A percentile compares a stretch with the other conserved stretches of the same genome.
These are phyloP conservation scores for Alosa sapidissima DNA, from an alignment of 2,797 vertebrate species.

Conservation along the genomic window DNA sequence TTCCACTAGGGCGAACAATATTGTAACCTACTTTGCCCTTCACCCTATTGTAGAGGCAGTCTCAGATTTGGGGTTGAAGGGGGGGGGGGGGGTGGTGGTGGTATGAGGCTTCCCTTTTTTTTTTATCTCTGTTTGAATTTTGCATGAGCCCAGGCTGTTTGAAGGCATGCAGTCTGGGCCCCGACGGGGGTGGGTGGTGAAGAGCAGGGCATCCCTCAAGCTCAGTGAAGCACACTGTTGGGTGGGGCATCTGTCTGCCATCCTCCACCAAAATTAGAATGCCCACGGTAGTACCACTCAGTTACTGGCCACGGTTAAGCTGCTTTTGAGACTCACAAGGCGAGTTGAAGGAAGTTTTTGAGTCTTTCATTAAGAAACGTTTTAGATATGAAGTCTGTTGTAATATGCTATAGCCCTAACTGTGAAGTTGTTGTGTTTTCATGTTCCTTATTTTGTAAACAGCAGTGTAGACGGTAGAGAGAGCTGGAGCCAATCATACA, in stretches of 20 bases:
- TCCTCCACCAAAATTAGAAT: not conserved
- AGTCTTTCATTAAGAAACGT: not conserved
- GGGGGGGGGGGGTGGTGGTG: no score
- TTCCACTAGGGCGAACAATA: conserved; percentile 66
- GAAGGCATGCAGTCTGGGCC: conserved; percentile 4
- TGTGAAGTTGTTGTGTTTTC: not conserved
- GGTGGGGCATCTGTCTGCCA: conserved; percentile 12
- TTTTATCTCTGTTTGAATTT: conserved; percentile 20
- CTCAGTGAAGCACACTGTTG: conserved; percentile 7
- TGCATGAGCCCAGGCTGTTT: conserved; percentile 13
- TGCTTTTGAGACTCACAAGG: not conserved
- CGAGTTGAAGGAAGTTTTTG: not conserved
- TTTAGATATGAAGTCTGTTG: not conserved
- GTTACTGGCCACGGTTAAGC: not conserved
- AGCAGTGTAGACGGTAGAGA: no score
- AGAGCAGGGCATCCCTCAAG: conserved; percentile 9
- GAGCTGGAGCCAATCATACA: no score
- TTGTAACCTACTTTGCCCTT: conserved; percentile 71
- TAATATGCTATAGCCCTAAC: not conserved
- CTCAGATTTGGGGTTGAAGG: conserved; percentile 49
- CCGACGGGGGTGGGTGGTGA: not conserved
- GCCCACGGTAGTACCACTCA: not conserved
- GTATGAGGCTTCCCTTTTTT: conserved; percentile 43
- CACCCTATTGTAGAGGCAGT: conserved; percentile 59
- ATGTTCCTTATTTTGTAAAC: not conserved